Evolutionary conservation across 2,797 vertebrate species (phyloP).

Genomic region (Myripristis jacobus): DNA sequence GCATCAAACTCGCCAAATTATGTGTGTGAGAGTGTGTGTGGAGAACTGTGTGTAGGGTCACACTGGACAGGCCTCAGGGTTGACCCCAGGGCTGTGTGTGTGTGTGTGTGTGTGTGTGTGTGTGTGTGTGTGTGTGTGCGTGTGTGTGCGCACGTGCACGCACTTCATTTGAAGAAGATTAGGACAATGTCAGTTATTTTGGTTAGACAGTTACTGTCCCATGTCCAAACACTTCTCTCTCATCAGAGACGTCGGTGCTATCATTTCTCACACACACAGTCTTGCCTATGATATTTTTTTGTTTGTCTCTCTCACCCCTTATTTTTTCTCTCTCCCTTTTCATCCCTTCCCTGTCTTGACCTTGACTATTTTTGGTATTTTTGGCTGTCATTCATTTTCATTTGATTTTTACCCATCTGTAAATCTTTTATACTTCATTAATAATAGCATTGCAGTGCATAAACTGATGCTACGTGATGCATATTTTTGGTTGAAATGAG

Average conservation of each 20-base stretch:
- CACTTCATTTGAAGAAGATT: slow-evolving; percentile 48
- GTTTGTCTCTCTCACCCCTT: slow-evolving; percentile 18
- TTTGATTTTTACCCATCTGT: slow-evolving; percentile 6
- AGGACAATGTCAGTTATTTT: slow-evolving; percentile 33
- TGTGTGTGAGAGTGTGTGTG: background rate
- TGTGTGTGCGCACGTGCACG: too few relatives aligned
- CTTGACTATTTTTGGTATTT: slow-evolving; percentile 14
- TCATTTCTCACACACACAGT: slow-evolving; percentile 15
- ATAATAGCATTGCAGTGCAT: too few relatives aligned
- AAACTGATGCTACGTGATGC: too few relatives aligned
- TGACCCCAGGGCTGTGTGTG: slow-evolving; percentile 4
- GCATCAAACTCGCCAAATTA: background rate
- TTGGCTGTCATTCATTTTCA: slow-evolving; percentile 44
- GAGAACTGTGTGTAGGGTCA: background rate
- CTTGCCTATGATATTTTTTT: slow-evolving; percentile 37
- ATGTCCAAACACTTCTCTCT: slow-evolving; percentile 23
- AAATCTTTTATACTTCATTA: too few relatives aligned
- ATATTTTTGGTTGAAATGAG: too few relatives aligned
- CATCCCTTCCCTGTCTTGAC: slow-evolving; percentile 29
- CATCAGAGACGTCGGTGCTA: slow-evolving; percentile 34
- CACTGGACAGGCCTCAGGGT: slow-evolving; percentile 11
- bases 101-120: slow-evolving; percentile 2
- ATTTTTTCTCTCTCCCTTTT: background rate
- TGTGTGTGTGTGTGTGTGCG: background rate
- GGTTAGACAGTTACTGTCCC: slow-evolving; percentile 37